Base-by-base conservation (phyloP, 1,140 invertebrate species). In the Glossosoma conforme region DNA sequence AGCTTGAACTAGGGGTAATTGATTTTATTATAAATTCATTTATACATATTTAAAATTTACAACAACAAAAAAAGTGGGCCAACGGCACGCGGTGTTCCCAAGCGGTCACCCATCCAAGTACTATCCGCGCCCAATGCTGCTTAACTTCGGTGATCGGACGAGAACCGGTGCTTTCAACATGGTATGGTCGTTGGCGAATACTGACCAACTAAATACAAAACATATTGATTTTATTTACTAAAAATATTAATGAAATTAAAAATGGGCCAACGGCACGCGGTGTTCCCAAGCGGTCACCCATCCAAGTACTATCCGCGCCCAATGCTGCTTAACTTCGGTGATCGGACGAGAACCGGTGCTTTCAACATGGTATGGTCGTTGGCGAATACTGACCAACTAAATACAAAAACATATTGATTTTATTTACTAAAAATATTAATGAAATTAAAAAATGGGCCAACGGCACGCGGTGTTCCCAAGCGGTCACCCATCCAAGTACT, bases 401-500 rank as follows among this genome's bases (percentile, higher is more conserved):
- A n/a, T n/a, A n/a, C n/a, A n/a, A n/a, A n/a, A n/a, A n/a, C n/a
- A n/a, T n/a, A n/a, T n/a, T n/a, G n/a, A n/a, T n/a, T n/a, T n/a
- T n/a, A n/a, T n/a, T n/a, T n/a, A n/a, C n/a, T n/a, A n/a, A n/a
- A n/a, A n/a, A n/a, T n/a, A n/a, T n/a, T n/a, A n/a, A n/a, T n/a
- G n/a, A n/a, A n/a, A n/a, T n/a, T n/a, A n/a, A n/a, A n/a, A n/a
- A n/a, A n/a, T n/a, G 46, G 48, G 49, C 49, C 49, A 52, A 52
- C 49, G 42, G 19, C 49, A 52, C 49, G 41, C 49, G 49, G 49
- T 52, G 49, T 52, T 52, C 49, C 49, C 49, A 52, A 44, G 49
- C 49, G 49, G 49, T 52, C 49, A 52, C 49, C 49, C 49, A 52
- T 52, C 49, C 49, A 52, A 52, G 49, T 52, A 52, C 49, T 52